Conservation (phyloP, 2,888 invertebrate species). For the Drosophila greeni region DNA sequence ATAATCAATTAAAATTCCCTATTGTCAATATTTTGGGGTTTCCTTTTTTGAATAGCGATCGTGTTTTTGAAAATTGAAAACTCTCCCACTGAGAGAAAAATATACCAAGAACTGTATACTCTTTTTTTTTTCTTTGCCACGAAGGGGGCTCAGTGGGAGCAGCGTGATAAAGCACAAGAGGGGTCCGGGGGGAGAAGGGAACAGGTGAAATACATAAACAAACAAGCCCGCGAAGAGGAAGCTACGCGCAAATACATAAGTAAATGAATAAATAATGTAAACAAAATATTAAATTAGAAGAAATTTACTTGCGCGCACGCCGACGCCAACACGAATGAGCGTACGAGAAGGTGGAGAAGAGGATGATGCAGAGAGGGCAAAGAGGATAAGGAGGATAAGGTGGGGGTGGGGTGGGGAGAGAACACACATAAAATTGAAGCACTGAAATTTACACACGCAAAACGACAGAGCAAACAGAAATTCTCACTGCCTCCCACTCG, state of each 20-base stretch:
- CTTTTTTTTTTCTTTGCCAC: neutral
- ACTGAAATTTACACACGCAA: constrained; percentile 56
- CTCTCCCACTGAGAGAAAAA: constrained; percentile 15
- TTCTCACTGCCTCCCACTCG: constrained; percentile 8
- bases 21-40: constrained; percentile 9
- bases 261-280: constrained; percentile 72
- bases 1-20: constrained; percentile 45
- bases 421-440: constrained; percentile 57
- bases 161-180: neutral
- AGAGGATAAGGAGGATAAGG: constrained; percentile 13
- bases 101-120: neutral
- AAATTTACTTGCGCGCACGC: constrained; percentile 66
- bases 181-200: neutral
- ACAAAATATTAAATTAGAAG: constrained; percentile 72
- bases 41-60: constrained; percentile 1
- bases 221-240: constrained; percentile 30
- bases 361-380: neutral
- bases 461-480: constrained; percentile 27
- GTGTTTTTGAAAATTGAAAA: neutral
- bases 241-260: constrained; percentile 61
- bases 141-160: neutral
- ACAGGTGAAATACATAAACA: constrained; percentile 36
- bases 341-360: constrained; percentile 10
- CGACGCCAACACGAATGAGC: constrained; percentile 20
- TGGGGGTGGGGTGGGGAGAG: neutral